Evolutionary conservation across 2,113 vertebrate genomes (phyloP), one percentile per base, ranked within the genome.

Genomic region (Dasypus novemcinctus): DNA sequence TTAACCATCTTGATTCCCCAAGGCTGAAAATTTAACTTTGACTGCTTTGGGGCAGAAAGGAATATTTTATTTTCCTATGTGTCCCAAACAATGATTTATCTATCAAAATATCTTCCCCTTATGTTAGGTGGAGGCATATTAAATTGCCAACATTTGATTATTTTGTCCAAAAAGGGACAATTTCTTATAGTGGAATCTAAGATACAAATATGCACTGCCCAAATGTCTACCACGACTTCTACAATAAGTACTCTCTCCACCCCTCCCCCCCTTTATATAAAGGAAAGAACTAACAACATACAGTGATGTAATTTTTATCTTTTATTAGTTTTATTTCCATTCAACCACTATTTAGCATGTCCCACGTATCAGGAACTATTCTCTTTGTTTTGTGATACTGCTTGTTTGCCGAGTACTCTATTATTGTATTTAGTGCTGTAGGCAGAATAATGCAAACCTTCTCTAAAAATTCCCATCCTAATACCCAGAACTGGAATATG

Each of bases 311-410:
- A 81, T 29, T 89, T 85, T 49, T 5, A 92, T 66, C 18, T 95
- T 71, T 75, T 8, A 54, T 90, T 71, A 69, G n/a, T 76, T 96
- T 93, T 4, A 82, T 86, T 95, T 85, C 49, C 1, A 90, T 66
- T 91, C 52, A 68, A 36, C 2, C 2, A 31, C 21, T 91, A 74
- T 83, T 75, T 72, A 87, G 8, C 9, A 63, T 79, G 33, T 54
- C 18, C 36, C 80, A 20, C 25, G 57, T 18, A 2, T 1, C 13
- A 89, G 10, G 21, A 12, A 74, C 0, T 46, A 54, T 49, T 82
- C 1, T 78, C 78, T 81, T 72, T 43, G 1, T 66, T 92, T 81
- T 76, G 0, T 87, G 41, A 33, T 52, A 68, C 7, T 38, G 52
- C 17, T 36, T 49, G 27, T 38, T 20, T 66, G 2, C 3, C 33